Evolutionary conservation across 2,113 vertebrate genomes (phyloP).

Genomic region (Gasterosteus nipponicus): DNA sequence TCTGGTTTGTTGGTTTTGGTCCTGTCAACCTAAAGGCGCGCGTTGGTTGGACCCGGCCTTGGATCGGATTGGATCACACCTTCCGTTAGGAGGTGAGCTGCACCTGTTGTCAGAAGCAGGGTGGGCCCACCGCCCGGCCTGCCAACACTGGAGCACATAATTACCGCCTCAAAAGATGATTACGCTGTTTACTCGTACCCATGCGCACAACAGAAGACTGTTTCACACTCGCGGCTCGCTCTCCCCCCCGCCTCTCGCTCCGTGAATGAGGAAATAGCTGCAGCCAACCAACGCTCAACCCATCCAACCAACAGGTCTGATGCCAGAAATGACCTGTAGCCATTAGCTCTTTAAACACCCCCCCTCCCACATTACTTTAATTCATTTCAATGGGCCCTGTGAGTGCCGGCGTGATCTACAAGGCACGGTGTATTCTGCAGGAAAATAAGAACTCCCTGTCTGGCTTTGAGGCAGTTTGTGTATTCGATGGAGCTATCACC

Average conservation of each 20-base stretch:
- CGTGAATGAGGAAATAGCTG: constrained; percentile 54
- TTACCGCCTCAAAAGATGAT: constrained; percentile 67
- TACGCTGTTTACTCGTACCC: constrained; percentile 71
- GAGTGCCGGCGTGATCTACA: constrained; percentile 38
- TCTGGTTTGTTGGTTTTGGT: constrained; percentile 64
- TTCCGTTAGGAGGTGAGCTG: constrained; percentile 54
- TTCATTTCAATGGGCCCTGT: constrained; percentile 51
- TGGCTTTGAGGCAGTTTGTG: constrained; percentile 3
- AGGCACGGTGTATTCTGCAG: constrained; percentile 14
- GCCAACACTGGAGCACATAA: constrained; percentile 57
- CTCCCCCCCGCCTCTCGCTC: constrained; percentile 12
- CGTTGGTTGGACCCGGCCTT: constrained; percentile 22
- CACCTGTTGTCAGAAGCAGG: constrained; percentile 76
- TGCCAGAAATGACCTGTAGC: constrained; percentile 65
- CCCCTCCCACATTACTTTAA: constrained; percentile 45
- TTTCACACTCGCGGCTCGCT: constrained; percentile 35
- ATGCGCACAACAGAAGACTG: constrained; percentile 71
- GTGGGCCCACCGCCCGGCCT: constrained; percentile 48
- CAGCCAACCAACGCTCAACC: constrained; percentile 58
- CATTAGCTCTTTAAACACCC: constrained; percentile 69
- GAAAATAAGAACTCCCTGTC: constrained; percentile 5
- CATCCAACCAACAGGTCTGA: constrained; percentile 50
- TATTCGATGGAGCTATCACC: background rate
- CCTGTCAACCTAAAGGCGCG: constrained; percentile 21
- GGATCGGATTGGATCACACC: constrained; percentile 65